A percentile compares a stretch with the other conserved stretches of the same genome.
Conservation (phyloP, 37 sponge, comb jelly and placozoan species). For the Crambe crambe region DNA sequence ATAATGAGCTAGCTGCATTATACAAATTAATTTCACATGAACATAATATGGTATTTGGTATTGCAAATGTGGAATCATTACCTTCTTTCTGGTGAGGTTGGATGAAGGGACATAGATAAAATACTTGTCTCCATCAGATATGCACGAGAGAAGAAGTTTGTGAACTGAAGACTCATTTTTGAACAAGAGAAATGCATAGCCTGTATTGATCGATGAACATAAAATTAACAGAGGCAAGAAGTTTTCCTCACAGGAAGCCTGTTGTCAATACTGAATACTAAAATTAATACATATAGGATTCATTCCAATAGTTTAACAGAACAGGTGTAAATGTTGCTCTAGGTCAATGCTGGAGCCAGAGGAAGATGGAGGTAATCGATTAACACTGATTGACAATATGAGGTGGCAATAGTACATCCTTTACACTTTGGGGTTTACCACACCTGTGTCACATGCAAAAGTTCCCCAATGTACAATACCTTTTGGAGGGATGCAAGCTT, state of each 20-base stretch:
- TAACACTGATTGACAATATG: background rate
- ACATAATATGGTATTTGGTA: background rate
- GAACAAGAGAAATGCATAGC: constrained; percentile 92
- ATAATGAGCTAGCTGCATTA: background rate
- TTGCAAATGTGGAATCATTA: background rate
- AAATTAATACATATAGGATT: background rate
- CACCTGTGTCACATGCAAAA: background rate
- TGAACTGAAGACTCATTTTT: constrained; percentile 81
- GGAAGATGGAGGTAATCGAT: background rate
- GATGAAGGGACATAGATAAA: constrained; percentile 66
- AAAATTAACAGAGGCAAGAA: background rate
- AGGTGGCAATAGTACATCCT: background rate
- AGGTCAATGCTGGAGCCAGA: background rate
- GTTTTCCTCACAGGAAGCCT: too few species aligned
- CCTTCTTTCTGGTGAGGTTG: constrained; percentile 75
- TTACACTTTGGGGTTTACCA: background rate
- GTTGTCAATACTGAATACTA: too few species aligned
- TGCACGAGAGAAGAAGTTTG: constrained; percentile 66
- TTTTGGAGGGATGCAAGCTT: constrained; percentile 87
- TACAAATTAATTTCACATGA: background rate
- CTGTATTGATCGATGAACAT: constrained; percentile 20
- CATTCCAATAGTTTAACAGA: constrained; percentile 12
- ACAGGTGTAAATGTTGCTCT: background rate
- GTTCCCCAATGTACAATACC: constrained; percentile 40
- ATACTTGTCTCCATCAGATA: constrained; percentile 70